phyloP scores from a whole-genome alignment of 2,888 invertebrate genomes.

The Eurois occulta region DNA sequence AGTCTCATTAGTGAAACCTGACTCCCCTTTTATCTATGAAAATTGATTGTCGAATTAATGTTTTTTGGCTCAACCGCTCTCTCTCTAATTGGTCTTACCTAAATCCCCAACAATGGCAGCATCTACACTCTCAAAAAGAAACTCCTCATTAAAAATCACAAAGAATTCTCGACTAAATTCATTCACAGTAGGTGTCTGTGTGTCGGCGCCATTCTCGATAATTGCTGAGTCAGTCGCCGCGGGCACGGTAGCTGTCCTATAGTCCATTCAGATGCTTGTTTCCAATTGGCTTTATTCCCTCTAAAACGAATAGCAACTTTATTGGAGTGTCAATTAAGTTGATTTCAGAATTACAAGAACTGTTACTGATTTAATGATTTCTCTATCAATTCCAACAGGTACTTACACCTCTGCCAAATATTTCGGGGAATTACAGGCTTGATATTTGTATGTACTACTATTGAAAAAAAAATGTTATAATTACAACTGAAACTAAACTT shows the following conservation, averaged over 20 bases:
- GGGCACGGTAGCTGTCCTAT: conserved; percentile 41
- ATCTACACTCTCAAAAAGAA: conserved; percentile 39
- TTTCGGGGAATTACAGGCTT: background rate
- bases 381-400: background rate
- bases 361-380: background rate
- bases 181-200: conserved; percentile 55
- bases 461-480: background rate
- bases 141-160: conserved; percentile 55
- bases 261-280: background rate
- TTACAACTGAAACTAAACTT: background rate
- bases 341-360: background rate
- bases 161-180: conserved; percentile 40
- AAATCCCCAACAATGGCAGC: conserved; percentile 14
- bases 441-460: background rate
- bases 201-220: conserved; percentile 59
- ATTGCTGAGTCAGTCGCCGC: conserved; percentile 67
- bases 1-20: background rate
- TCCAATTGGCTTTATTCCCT: background rate
- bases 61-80: background rate
- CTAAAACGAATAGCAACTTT: background rate
- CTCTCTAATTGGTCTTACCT: conserved; percentile 22
- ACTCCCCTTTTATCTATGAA: background rate
- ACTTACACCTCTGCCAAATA: background rate
- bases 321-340: background rate
- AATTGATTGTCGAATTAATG: background rate